Evolutionary conservation across 2,888 invertebrate genomes (phyloP).

Genomic region (Beris chalybata): DNA sequence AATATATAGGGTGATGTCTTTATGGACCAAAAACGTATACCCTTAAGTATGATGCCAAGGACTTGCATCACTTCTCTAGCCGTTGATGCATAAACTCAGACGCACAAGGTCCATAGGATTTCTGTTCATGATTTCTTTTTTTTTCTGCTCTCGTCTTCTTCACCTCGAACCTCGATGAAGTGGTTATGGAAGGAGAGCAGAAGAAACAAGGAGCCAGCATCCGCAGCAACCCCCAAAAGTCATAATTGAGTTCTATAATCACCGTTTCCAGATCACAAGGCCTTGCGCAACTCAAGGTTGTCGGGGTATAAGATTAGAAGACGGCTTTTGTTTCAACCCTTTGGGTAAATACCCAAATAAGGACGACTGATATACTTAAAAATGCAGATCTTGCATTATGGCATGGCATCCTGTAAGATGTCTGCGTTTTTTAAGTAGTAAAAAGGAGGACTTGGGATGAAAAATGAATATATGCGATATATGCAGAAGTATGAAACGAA

Average conservation of each 20-base stretch:
- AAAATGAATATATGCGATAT: constrained; percentile 13
- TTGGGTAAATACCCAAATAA: constrained; percentile 40
- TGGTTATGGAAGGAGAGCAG: neutral
- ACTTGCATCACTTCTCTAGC: constrained; percentile 36
- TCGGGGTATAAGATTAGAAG: constrained; percentile 28
- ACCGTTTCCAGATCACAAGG: constrained; percentile 39
- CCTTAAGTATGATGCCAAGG: constrained; percentile 29
- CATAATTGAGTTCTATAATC: constrained; percentile 39
- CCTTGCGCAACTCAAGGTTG: constrained; percentile 19
- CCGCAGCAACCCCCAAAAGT: constrained; percentile 32
- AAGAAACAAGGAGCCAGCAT: neutral
- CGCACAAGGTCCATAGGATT: constrained; percentile 28
- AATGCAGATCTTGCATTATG: constrained; percentile 39
- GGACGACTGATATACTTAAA: constrained; percentile 38
- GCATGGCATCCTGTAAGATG: constrained; percentile 36
- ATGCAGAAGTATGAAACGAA: constrained; percentile 7
- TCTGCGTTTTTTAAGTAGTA: constrained; percentile 34
- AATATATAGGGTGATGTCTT: constrained; percentile 5
- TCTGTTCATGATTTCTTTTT: constrained; percentile 26
- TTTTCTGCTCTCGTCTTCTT: constrained; percentile 27
- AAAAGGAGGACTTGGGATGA: constrained; percentile 10
- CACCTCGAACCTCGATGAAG: constrained; percentile 7
- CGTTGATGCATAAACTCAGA: constrained; percentile 36
- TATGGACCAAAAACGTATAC: constrained; percentile 12
- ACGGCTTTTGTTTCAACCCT: constrained; percentile 36